Base-by-base conservation (phyloP, 2,113 vertebrate species). In the Catharus fuscescens region DNA sequence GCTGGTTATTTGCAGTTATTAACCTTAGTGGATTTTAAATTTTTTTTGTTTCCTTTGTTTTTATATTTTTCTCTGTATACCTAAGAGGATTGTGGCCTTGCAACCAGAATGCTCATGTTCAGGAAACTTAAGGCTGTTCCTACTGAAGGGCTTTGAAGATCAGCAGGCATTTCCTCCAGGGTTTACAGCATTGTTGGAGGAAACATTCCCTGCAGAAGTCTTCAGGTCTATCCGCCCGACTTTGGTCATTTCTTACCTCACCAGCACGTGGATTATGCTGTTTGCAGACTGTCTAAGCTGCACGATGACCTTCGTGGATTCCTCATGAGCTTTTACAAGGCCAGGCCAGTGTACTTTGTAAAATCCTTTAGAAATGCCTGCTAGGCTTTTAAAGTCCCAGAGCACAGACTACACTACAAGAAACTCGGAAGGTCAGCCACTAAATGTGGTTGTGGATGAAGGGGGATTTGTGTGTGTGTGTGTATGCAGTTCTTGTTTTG, bases 361-460 rank as follows among this genome's bases (percentile, higher is more conserved):
- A 96, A 96, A 95, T 90, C 93, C 95, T 84, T 96, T 93, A 90
- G 93, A 94, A 93, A 95, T 93, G 93, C 80, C 86, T 95, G 86
- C 83, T 96, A 73, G 92, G 65, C 90, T 95, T 95, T 83, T 94
- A 86, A 90, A 95, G 93, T 93, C 88, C 77, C 86, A 86, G 65
- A 86, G 72, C 92, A 90, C 72, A 94, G 88, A 31, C 88, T 86
- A 9, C 80, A 4, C 57, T 80, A 28, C 52, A 84, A 84, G 69
- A 53, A 94, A 84, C 80, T 60, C 54, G 6, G 85, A 88, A 94
- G n/a, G 56, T 88, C 80, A 88, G 92, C 92, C 83, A 79, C 82
- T 86, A 83, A 69, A 90, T 95, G 24, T 69, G 53, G n/a, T 80
- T 84, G 91, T 80, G 60, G 81, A 73, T 66, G 85, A 80, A 50